Evolutionary conservation across 2,888 invertebrate genomes (phyloP).

Genomic region (Brenthis daphne): DNA sequence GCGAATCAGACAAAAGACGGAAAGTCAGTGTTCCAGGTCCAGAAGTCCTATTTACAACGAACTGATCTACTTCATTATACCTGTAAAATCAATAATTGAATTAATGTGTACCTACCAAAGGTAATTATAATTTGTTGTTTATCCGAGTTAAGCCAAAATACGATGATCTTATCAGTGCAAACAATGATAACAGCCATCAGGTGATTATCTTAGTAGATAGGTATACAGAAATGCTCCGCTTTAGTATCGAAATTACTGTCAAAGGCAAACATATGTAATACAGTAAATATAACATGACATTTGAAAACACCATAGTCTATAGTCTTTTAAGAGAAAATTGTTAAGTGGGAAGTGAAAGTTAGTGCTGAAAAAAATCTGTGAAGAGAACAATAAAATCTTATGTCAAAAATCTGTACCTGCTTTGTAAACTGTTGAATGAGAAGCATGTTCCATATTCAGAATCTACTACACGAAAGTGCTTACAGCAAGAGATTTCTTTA

Average conservation of each 20-base stretch:
- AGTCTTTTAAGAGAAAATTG: neutral
- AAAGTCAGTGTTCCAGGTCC: constrained; percentile 77
- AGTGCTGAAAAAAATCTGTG: neutral
- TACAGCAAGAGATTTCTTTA: constrained; percentile 73
- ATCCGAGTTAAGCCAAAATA: constrained; percentile 13
- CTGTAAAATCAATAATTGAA: constrained; percentile 44
- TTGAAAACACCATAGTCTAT: neutral
- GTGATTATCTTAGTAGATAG: constrained; percentile 28
- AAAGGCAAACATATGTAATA: neutral
- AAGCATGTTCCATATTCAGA: constrained; percentile 79
- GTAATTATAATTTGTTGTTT: neutral
- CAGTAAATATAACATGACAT: neutral
- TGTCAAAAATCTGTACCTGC: constrained; percentile 57
- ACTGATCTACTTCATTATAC: constrained; percentile 42
- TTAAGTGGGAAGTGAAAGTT: too few relatives aligned
- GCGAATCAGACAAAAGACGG: constrained; percentile 63
- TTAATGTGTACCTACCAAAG: neutral
- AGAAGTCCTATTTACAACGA: constrained; percentile 69
- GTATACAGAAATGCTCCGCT: constrained; percentile 15
- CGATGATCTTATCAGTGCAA: constrained; percentile 37
- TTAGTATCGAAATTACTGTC: constrained; percentile 6
- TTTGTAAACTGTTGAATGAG: constrained; percentile 79
- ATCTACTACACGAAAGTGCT: constrained; percentile 69
- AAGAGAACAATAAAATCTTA: neutral
- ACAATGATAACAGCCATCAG: constrained; percentile 26